Evolutionary conservation across 2,113 vertebrate species (phyloP).

Genomic region (Alosa alosa): DNA sequence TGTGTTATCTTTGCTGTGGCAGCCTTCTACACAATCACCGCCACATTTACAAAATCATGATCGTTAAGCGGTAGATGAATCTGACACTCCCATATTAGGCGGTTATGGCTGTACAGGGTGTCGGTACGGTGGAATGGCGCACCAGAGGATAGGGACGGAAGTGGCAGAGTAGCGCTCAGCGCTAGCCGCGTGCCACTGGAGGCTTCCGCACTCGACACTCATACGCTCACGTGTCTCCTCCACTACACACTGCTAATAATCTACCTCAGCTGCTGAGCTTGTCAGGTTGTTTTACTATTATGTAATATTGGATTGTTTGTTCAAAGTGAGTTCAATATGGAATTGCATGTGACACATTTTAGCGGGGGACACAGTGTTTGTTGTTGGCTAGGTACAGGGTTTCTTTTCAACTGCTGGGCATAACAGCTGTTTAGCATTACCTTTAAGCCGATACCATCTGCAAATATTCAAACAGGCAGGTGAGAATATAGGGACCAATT

Average conservation of each 20-base stretch:
- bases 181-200: background rate
- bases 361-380: background rate
- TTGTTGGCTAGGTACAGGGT: background rate
- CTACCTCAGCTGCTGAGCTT: background rate
- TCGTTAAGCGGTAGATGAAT: constrained; percentile 8
- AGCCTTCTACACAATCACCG: background rate
- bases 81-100: background rate
- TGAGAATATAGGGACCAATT: constrained; percentile 61
- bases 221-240: background rate
- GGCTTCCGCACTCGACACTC: background rate
- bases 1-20: background rate
- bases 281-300: background rate
- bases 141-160: background rate
- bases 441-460: constrained; percentile 25
- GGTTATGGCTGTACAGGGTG: background rate
- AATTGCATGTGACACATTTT: background rate
- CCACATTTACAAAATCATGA: background rate
- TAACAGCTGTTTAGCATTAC: constrained; percentile 40
- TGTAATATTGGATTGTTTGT: background rate
- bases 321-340: background rate
- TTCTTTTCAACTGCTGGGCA: constrained; percentile 5
- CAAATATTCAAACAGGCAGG: constrained; percentile 41
- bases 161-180: background rate
- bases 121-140: background rate
- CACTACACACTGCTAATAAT: background rate